A percentile compares a stretch with the other conserved stretches of the same genome.
phyloP scores from a whole-genome alignment of 2,797 vertebrate genomes.

The Darevskia nairensis region DNA sequence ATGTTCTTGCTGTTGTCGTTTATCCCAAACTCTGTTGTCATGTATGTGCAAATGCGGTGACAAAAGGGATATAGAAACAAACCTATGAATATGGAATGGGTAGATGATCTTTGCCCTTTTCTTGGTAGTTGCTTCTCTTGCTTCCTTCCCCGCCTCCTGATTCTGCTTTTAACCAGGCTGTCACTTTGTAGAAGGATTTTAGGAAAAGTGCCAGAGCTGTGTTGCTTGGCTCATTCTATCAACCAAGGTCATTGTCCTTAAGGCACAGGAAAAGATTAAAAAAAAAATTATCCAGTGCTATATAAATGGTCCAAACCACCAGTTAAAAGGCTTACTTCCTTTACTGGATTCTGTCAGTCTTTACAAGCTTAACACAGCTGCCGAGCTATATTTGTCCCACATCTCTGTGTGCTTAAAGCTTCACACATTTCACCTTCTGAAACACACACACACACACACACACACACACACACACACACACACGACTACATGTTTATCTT shows the following conservation, averaged over 20 bases:
- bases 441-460: constrained; percentile 57
- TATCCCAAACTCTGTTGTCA: not conserved
- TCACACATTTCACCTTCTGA: constrained; percentile 53
- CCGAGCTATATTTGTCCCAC: constrained; percentile 50
- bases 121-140: too few relatives aligned
- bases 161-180: not conserved
- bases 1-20: not conserved
- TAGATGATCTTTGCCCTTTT: not conserved
- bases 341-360: not conserved
- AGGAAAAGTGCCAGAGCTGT: not conserved
- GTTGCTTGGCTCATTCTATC: constrained; percentile 3
- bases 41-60: not conserved
- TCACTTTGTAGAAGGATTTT: constrained; percentile 5
- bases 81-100: not conserved
- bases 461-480: constrained; percentile 58
- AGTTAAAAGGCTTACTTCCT: constrained; percentile 32
- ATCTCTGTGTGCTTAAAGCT: constrained; percentile 57
- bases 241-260: constrained; percentile 6
- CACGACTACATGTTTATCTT: constrained; percentile 56
- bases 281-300: not conserved
- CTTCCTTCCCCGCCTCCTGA: not conserved
- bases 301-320: constrained; percentile 4
- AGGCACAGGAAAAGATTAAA: constrained; percentile 22
- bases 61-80: not conserved
- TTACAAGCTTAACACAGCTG: constrained; percentile 44